Evolutionary conservation across 2,797 vertebrate genomes (phyloP).

Genomic region (Acropternis orthonyx): DNA sequence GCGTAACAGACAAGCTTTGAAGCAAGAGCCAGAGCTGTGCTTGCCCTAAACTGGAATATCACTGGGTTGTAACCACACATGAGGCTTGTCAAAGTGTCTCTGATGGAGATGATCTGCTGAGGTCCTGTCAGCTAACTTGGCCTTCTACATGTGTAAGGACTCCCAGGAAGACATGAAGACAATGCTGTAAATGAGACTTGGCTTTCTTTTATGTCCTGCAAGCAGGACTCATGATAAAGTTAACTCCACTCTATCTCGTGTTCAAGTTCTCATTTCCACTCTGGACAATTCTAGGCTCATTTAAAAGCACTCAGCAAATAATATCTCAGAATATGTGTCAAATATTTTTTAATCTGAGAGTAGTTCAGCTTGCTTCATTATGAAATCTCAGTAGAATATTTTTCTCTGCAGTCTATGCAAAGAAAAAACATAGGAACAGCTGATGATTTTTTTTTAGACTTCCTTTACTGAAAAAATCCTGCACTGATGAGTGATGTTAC

Average conservation of each 20-base stretch:
- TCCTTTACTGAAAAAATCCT: slow-evolving; percentile 25
- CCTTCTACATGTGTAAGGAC: background rate
- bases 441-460: background rate
- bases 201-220: background rate
- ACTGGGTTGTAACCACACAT: background rate
- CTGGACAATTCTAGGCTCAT: background rate
- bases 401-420: background rate
- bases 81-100: background rate
- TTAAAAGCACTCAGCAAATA: background rate
- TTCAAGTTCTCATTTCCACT: background rate
- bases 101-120: background rate
- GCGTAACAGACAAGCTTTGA: background rate
- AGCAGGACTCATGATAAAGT: background rate
- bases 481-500: background rate
- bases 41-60: background rate
- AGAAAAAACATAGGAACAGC: background rate
- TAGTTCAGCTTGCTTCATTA: background rate
- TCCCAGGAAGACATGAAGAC: background rate
- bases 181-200: background rate
- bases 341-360: background rate
- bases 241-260: background rate
- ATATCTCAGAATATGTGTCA: background rate
- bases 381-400: background rate
- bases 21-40: background rate
- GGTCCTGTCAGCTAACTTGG: background rate